Percentiles rank a stretch among this genome's conserved stretches.
phyloP scores from a whole-genome alignment of 2,888 invertebrate species.

The Papilio gigon region DNA sequence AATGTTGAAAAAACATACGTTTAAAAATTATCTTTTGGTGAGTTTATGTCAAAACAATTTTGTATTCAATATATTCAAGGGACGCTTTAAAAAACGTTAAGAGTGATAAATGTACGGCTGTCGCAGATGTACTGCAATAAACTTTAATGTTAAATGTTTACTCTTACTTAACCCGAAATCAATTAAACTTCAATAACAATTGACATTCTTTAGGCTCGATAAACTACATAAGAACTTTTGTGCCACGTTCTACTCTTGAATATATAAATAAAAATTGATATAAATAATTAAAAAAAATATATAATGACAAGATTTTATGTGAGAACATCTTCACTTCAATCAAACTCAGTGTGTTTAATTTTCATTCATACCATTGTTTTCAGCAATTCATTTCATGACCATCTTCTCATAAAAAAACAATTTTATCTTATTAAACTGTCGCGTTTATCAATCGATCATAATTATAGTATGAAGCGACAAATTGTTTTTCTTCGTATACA shows the following conservation, averaged over 20 bases:
- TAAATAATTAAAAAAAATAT: neutral
- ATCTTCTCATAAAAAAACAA: slow-evolving; percentile 6
- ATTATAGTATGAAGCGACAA: slow-evolving; percentile 26
- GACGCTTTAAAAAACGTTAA: neutral
- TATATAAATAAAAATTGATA: neutral
- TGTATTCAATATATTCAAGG: neutral
- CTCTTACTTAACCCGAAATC: slow-evolving; percentile 27
- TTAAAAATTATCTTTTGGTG: neutral
- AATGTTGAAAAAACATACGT: neutral
- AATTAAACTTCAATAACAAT: slow-evolving; percentile 31
- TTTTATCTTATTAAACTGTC: neutral
- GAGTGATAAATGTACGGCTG: slow-evolving; percentile 2
- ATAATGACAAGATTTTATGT: neutral
- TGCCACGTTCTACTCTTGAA: slow-evolving; percentile 7
- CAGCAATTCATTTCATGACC: neutral
- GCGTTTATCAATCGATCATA: slow-evolving; percentile 6
- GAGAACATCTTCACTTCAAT: neutral
- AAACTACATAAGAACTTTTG: slow-evolving; percentile 25
- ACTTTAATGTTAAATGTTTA: slow-evolving; percentile 22
- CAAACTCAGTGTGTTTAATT: neutral
- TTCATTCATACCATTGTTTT: neutral
- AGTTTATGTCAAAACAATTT: neutral
- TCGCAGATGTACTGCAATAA: slow-evolving; percentile 21
- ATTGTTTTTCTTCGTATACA: slow-evolving; percentile 35
- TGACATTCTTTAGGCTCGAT: slow-evolving; percentile 25